Evolutionary conservation across 2,888 invertebrate genomes (phyloP).

Genomic region (Spicauda simplicius): DNA sequence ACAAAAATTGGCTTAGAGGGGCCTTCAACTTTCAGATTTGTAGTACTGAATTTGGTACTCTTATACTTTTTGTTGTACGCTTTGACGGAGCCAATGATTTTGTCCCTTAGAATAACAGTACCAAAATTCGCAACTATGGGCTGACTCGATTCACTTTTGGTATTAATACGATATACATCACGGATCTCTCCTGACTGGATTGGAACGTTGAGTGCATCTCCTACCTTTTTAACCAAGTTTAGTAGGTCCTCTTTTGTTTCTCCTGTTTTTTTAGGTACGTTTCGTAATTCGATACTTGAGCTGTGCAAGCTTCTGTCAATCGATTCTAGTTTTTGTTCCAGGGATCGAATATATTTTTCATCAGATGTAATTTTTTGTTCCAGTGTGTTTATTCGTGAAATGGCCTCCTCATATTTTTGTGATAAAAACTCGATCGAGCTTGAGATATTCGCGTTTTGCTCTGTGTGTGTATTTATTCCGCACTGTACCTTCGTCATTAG

Average conservation of each 20-base stretch:
- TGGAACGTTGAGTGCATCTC: background rate
- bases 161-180: constrained; percentile 16
- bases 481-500: too few species aligned
- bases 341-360: too few species aligned
- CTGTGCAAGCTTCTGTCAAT: background rate
- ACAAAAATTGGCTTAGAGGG: constrained; percentile 11
- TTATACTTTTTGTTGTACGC: constrained; percentile 10
- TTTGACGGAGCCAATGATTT: constrained; percentile 7
- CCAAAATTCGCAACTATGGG: constrained; percentile 17
- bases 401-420: too few species aligned
- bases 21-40: background rate
- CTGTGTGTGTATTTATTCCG: too few species aligned
- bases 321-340: background rate
- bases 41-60: background rate
- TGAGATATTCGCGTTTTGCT: too few species aligned
- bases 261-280: background rate
- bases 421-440: too few species aligned
- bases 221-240: background rate
- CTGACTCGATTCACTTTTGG: background rate
- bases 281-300: constrained; percentile 1
- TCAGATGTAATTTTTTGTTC: too few species aligned
- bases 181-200: background rate
- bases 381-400: too few species aligned
- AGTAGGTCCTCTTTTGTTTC: constrained; percentile 1
- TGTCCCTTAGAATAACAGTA: constrained; percentile 7